Base-by-base conservation (phyloP, 1,140 invertebrate species). In the Drosophila suzukii region DNA sequence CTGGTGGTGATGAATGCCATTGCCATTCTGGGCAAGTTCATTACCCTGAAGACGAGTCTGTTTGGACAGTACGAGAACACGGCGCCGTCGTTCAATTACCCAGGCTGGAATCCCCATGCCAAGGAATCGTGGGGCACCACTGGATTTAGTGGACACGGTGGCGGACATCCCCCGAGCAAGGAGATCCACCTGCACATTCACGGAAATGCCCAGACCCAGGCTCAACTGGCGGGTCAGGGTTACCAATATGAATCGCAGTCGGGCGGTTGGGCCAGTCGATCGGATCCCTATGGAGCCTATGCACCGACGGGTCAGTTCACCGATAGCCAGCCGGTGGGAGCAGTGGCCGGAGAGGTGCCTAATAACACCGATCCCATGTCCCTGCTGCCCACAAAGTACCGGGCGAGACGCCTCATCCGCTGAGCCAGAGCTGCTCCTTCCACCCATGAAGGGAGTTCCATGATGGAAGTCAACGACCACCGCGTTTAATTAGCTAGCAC, bases 121-220 rank as follows among this genome's bases (percentile, higher is more conserved):
- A 79, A 78, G 55, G 82, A 72, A 47, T 81, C 77, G 1, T 91
- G 91, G 88, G 59, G 55, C 1, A 32, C 63, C 24, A 75, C 79
- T n/a, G 77, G 75, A 2, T 10, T 79, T 6, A 68, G 62, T 39
- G 59, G 46, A 12, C 46, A 58, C 0, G 49, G 20, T 0, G 32
- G 54, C 3, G 46, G 62, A 3, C 78, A 81, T 74, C 74, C 77
- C 0, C 86, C 86, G 13, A 89, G 65, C 50, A 92, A 92, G 75
- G 91, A 92, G 68, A 91, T 92, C 6, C 91, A 92, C 60, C 57
- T 92, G 50, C 91, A 92, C 46, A 92, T 92, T 8, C 91, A 92
- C 34, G 90, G 85, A 20, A 85, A 79, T 41, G 82, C 65, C 13
- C 79, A 84, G 39, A 75, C 77, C 5, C 81, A 90, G 46, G 77